Percentiles rank a stretch among this genome's conserved stretches.
These are phyloP conservation scores for Cranoglanis bouderius DNA, from an alignment of 2,113 vertebrate genomes.

Conservation along the genomic window DNA sequence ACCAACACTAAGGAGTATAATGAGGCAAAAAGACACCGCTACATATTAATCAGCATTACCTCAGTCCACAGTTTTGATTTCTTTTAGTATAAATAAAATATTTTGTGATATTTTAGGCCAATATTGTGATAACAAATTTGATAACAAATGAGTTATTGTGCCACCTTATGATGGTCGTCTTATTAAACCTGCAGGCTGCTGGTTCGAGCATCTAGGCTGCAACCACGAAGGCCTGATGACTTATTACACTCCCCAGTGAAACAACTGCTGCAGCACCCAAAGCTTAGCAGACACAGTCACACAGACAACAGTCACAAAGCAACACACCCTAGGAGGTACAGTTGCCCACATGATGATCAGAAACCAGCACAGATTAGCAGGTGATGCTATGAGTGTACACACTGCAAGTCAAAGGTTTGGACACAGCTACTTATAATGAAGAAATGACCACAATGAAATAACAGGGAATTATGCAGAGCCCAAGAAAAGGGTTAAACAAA, in stretches of 20 bases:
- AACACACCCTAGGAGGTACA: not conserved
- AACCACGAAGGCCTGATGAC: conserved; percentile 69
- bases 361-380: not conserved
- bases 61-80: not conserved
- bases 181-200: conserved; percentile 56
- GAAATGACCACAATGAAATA: not conserved
- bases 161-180: not conserved
- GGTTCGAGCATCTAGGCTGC: conserved; percentile 57
- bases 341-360: not conserved
- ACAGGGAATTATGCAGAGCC: not conserved
- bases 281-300: conserved; percentile 46
- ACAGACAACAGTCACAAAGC: not conserved
- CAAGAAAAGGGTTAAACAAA: not conserved
- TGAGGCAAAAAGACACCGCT: not conserved
- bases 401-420: not conserved
- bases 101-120: too few relatives aligned
- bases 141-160: not conserved
- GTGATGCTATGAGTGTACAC: not conserved
- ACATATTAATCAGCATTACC: not conserved
- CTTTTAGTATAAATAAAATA: too few relatives aligned
- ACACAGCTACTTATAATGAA: not conserved
- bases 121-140: not conserved
- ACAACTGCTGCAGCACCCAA: conserved; percentile 31
- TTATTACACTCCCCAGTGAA: conserved; percentile 62
- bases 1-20: not conserved